A percentile compares a stretch with the other conserved stretches of the same genome.
These are phyloP conservation scores for Ophiothrix spiculata DNA, from an alignment of 35 echinoderm and acorn worm genomes.

Conservation along the genomic window DNA sequence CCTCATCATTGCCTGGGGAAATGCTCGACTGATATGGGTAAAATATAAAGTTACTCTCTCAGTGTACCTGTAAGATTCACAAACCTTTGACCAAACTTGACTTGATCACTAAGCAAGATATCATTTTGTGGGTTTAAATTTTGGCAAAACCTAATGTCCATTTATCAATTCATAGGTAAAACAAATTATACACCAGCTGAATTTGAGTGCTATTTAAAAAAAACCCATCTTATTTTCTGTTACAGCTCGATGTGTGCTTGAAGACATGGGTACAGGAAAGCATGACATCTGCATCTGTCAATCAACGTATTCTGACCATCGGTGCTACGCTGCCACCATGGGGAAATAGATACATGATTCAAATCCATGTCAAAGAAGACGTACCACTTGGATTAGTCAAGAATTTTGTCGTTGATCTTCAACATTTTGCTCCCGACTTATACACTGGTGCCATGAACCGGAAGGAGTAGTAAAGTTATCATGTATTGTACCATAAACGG, in stretches of 20 bases:
- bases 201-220: neutral
- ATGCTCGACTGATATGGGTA: too few species aligned
- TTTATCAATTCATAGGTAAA: neutral
- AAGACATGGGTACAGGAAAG: neutral
- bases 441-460: neutral
- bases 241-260: conserved; percentile 21
- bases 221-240: neutral
- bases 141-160: neutral
- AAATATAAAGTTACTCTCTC: too few species aligned
- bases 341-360: conserved; percentile 4
- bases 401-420: conserved; percentile 15
- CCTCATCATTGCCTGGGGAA: too few species aligned
- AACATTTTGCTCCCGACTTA: conserved; percentile 6
- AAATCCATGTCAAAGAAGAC: neutral
- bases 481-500: too few species aligned
- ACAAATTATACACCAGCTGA: neutral
- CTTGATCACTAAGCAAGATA: neutral
- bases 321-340: conserved; percentile 17
- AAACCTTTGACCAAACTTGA: too few species aligned
- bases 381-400: conserved; percentile 5
- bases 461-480: neutral
- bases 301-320: conserved; percentile 15
- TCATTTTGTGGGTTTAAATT: neutral
- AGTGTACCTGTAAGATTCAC: too few species aligned
- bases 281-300: neutral